Base-by-base conservation (phyloP, 2,888 invertebrate species). In the Priocnemis perturbator region DNA sequence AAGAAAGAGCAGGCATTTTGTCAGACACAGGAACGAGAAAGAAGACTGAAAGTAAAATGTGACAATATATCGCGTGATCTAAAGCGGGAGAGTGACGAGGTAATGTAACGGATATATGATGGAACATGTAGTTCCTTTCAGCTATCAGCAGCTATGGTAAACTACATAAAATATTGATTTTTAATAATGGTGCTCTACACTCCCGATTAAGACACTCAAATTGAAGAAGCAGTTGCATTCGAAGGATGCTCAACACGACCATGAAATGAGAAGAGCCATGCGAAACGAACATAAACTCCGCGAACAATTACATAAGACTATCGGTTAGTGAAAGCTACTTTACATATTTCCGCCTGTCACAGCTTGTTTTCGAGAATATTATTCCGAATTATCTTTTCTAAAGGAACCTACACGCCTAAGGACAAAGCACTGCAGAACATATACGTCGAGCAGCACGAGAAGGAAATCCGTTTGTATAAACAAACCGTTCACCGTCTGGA, bases 21-120 rank as follows among this genome's bases (percentile, higher is more conserved):
- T 23, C 79, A 78, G 56, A 63, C 70, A 37, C 66, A 81, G 57
- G 83, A 83, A 56, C 72, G 72, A 55, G 82, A 83, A 59, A 79
- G 80, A 74, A 77, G 77, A 69, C 69, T 81, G 1, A 81, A 79
- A 60, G 80, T 78, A 4, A 72, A 82, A 75, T 69, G 57, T 45
- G 74, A 74, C 4, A 60, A 45, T 48, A 64, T 78, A 26, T 76
- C 71, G 23, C 81, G 78, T 20, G 76, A 82, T 47, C 61, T 81
- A 1, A 83, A 83, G 55, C 73, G 69, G 2, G 80, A 81, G 64
- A 83, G 72, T 58, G 81, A 83, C 4, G 83, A 85, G 79, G 84
- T 83, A 75, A 53, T 62, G 26, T 5, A 26, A 26, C 3, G 5
- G 26, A 26, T 26, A 26, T 26, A 5, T 26, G 5, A 26, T 26